Base-by-base conservation (phyloP, 2,113 vertebrate genomes). In the Clinocottus analis region DNA sequence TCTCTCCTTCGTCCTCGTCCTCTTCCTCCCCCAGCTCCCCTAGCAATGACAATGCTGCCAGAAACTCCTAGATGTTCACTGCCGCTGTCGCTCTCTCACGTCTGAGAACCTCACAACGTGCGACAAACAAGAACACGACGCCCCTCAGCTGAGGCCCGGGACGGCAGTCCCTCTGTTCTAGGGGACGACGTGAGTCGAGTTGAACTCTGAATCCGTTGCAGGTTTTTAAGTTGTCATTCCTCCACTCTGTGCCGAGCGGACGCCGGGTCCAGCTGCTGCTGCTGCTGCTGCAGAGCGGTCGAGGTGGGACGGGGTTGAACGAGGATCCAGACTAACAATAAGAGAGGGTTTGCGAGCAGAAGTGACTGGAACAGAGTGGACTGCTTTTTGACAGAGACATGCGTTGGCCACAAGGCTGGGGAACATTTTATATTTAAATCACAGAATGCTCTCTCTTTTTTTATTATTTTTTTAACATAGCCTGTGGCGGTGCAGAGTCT, bases 1-100 rank as follows among this genome's bases (percentile, higher is more conserved):
- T 98, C 91, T 97, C 98, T 0, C 96, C 97, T 0, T 97, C 97
- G 0, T 97, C 97, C 17, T 95, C 94, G 5, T 94, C 94, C 84
- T 98, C 97, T 0, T 97, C 97, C 39, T 95, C 95, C 27, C 96
- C 97, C 77, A 97, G 92, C 87, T 98, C 97, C 8, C 96, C 97
- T 51, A 96, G 95, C 93, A 97, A 96, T 0, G 97, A 98, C 79
- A 97, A 97, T 74, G 93, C 96, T 25, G 87, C 96, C 61, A 95
- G 96, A 93, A 97, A 96, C 93, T 97, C 97, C 10, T 97, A 96
- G 97, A 92, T 87, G 80, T 3, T 58, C 56, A 45, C 56, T 29
- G 0, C 49, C 53, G 12, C 70, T 33, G 68, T 56, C 53, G 0
- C 53, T n/a, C n/a, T n/a, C 53, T 27, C 69, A 49, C 65, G 77